phyloP scores from a whole-genome alignment of 2,797 vertebrate species.

The Coilia nasus region DNA sequence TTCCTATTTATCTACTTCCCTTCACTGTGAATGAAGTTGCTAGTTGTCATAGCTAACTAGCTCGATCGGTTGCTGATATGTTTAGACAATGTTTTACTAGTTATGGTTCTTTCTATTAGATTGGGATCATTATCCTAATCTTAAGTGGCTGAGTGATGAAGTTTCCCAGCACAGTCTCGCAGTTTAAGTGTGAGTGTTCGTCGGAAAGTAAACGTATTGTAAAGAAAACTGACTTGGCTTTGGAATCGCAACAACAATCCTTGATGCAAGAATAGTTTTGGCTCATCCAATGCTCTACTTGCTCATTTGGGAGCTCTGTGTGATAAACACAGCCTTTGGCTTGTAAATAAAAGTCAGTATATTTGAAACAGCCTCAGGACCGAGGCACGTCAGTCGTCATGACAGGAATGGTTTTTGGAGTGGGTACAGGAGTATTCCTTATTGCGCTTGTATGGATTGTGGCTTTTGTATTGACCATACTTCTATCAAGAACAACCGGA shows the following conservation, averaged over 20 bases:
- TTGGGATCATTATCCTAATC: neutral
- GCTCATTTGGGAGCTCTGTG: neutral
- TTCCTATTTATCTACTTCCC: too few species aligned
- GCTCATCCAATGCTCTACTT: neutral
- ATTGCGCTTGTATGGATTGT: conserved; percentile 81
- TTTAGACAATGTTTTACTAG: neutral
- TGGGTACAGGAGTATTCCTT: conserved; percentile 83
- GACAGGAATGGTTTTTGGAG: conserved; percentile 72
- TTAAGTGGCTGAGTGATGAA: neutral
- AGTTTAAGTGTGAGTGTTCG: neutral
- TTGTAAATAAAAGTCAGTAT: neutral
- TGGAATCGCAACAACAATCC: neutral
- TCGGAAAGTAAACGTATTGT: neutral
- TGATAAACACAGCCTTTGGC: neutral
- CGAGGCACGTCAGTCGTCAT: conserved; percentile 46
- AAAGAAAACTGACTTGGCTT: neutral
- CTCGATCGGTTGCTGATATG: neutral
- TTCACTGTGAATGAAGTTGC: too few species aligned
- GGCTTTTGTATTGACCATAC: conserved; percentile 71
- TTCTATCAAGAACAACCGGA: conserved; percentile 69
- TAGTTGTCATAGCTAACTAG: neutral
- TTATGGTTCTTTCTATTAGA: neutral
- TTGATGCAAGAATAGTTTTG: neutral
- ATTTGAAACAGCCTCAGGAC: neutral
- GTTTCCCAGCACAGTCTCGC: neutral